phyloP scores from a whole-genome alignment of 2,113 vertebrate species.

The Telmatochromis sp. region DNA sequence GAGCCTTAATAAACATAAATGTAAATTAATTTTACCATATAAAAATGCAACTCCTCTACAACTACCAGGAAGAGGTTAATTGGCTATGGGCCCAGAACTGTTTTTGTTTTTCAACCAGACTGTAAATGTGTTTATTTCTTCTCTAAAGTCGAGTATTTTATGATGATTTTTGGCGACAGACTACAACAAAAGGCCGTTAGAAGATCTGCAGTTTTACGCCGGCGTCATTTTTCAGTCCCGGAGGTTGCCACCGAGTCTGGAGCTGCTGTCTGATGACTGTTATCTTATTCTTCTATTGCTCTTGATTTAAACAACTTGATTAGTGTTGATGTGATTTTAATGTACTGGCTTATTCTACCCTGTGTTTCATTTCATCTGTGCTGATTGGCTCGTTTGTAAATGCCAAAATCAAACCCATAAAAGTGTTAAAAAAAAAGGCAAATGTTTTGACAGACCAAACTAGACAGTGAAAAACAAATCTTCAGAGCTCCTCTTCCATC shows the following conservation, averaged over 20 bases:
- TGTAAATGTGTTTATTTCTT: background rate
- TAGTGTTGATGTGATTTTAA: background rate
- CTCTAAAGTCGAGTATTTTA: background rate
- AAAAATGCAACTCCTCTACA: background rate
- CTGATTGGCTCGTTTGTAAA: background rate
- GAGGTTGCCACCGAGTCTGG: background rate
- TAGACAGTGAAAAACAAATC: background rate
- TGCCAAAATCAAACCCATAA: background rate
- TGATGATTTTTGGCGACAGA: background rate
- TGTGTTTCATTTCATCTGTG: background rate
- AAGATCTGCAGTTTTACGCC: background rate
- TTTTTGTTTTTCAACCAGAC: background rate
- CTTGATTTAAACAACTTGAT: background rate
- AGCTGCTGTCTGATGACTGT: background rate
- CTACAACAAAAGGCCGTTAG: background rate
- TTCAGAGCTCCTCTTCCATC: background rate
- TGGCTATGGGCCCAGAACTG: background rate
- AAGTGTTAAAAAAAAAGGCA: background rate
- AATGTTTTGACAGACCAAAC: background rate
- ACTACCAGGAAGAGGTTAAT: background rate
- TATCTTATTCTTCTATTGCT: background rate
- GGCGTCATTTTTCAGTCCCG: background rate
- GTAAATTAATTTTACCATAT: background rate
- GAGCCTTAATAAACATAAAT: background rate
- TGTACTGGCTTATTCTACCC: background rate